Evolutionary conservation across 1,140 invertebrate genomes (phyloP).

Genomic region (Cryptotermes secundus): DNA sequence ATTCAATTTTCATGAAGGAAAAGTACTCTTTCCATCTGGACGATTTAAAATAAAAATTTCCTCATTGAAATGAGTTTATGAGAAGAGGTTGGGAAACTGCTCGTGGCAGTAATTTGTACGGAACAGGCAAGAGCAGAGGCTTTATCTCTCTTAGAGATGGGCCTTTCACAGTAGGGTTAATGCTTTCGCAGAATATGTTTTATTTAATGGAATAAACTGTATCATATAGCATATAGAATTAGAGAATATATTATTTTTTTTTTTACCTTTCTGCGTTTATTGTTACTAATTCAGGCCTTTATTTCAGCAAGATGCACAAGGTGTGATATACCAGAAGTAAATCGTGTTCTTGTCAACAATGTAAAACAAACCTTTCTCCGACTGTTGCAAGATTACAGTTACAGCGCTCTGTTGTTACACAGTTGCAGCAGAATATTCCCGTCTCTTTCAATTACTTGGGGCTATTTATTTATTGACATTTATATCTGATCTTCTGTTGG

Average conservation of each 20-base stretch:
- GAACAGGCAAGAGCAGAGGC: not conserved
- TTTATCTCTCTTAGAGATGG: not conserved
- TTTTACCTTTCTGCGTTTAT: not conserved
- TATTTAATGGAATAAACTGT: not conserved
- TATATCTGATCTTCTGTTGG: too few species aligned
- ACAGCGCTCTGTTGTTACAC: too few species aligned
- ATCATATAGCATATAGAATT: not conserved
- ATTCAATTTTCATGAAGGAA: conserved; percentile 31
- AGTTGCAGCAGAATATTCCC: too few species aligned
- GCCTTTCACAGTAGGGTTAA: not conserved
- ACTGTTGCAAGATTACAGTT: too few species aligned
- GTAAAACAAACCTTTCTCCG: too few species aligned
- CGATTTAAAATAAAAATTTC: conserved; percentile 33
- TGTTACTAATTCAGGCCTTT: not conserved
- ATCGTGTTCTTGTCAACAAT: too few species aligned
- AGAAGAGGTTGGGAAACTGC: not conserved
- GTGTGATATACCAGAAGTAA: too few species aligned
- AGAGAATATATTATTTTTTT: not conserved
- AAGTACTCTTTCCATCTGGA: conserved; percentile 30
- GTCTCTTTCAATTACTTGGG: too few species aligned
- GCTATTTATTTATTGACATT: too few species aligned
- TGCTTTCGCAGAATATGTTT: not conserved
- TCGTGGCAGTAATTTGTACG: not conserved
- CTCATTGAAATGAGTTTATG: conserved; percentile 24
- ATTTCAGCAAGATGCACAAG: not conserved